Conservation (phyloP, 2,888 invertebrate species). For the Torymus aiolomorphi region DNA sequence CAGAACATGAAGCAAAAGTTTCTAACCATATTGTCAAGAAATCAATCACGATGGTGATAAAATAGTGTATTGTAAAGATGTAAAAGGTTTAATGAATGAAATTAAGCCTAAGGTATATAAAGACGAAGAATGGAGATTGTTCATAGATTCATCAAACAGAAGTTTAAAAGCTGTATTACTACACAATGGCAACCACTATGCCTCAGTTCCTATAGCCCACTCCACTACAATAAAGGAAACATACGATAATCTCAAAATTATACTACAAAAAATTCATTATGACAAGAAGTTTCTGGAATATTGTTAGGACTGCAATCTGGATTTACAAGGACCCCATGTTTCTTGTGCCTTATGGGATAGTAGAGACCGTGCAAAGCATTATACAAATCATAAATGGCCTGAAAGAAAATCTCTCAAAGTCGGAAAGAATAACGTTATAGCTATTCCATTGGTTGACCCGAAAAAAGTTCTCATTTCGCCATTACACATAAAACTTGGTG, state of each 20-base stretch:
- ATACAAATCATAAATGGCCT: conserved; percentile 49
- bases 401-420: conserved; percentile 11
- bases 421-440: conserved; percentile 21
- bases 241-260: conserved; percentile 55
- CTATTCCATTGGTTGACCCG: no score
- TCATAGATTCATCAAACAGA: no score
- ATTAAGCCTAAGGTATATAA: conserved; percentile 48
- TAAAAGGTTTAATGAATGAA: no score
- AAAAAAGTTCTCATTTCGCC: conserved; percentile 13
- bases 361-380: no score
- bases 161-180: conserved; percentile 62
- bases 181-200: conserved; percentile 64
- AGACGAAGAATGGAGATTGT: conserved; percentile 60
- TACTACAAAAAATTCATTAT: conserved; percentile 51
- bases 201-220: conserved; percentile 60
- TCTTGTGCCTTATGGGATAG: conserved; percentile 63
- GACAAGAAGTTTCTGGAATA: conserved; percentile 59
- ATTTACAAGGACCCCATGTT: conserved; percentile 62
- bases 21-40: not conserved
- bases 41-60: not conserved
- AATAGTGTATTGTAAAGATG: conserved; percentile 1
- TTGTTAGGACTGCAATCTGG: conserved; percentile 65
- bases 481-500: conserved; percentile 27
- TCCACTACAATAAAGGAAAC: conserved; percentile 57
- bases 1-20: not conserved